Conservation (phyloP, 1,140 invertebrate genomes). For the Drosophila tropicalis region DNA sequence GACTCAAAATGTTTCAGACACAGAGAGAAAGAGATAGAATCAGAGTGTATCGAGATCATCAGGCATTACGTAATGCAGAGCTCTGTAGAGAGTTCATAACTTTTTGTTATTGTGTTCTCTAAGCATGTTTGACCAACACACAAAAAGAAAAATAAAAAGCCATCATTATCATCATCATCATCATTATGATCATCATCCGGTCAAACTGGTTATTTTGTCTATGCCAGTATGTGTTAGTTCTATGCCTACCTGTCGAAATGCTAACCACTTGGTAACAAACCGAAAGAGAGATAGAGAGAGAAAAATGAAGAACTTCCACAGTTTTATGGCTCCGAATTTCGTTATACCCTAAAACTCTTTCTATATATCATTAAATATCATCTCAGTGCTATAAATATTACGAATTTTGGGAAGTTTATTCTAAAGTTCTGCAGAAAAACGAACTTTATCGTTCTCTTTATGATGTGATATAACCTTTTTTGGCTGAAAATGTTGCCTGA, state of each 20-base stretch:
- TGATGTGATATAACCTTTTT: no score
- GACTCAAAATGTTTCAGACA: slow-evolving; percentile 10
- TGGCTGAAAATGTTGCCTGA: no score
- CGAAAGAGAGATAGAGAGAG: neutral
- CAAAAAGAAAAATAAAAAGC: neutral
- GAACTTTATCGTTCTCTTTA: no score
- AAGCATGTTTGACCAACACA: slow-evolving; percentile 11
- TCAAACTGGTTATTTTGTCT: slow-evolving; percentile 7
- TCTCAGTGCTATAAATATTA: no score
- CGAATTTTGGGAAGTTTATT: no score
- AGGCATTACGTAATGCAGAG: slow-evolving; percentile 9
- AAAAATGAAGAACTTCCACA: neutral
- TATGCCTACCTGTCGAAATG: slow-evolving; percentile 10
- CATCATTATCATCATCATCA: neutral
- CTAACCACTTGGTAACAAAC: neutral
- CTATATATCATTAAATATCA: no score
- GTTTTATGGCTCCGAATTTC: neutral
- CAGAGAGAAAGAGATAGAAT: neutral
- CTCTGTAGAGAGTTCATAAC: slow-evolving; percentile 7
- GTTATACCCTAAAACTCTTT: neutral
- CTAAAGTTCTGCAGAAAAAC: no score
- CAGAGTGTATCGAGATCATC: slow-evolving; percentile 7
- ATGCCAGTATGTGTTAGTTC: neutral
- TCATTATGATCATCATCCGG: neutral
- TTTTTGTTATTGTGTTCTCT: slow-evolving; percentile 6